phyloP scores from a whole-genome alignment of 2,797 vertebrate species.

The Macropus fuliginosus region DNA sequence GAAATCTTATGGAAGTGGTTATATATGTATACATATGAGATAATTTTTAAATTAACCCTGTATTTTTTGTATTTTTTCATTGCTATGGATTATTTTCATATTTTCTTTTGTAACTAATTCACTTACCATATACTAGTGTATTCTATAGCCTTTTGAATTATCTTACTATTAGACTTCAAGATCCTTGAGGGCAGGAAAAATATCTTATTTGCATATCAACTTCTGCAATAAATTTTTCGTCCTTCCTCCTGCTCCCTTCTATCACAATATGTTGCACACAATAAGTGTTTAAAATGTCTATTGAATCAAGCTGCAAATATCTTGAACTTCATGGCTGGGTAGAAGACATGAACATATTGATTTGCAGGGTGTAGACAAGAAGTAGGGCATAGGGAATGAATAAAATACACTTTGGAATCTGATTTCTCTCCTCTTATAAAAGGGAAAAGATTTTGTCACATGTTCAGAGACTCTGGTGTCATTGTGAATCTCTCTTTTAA shows the following conservation, averaged over 20 bases:
- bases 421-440: too few species aligned
- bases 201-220: background rate
- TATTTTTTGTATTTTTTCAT: too few species aligned
- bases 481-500: background rate
- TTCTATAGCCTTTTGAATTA: background rate
- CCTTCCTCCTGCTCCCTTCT: background rate
- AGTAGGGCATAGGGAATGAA: background rate
- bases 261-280: background rate
- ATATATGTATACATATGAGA: too few species aligned
- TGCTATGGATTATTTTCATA: too few species aligned
- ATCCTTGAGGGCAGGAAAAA: background rate
- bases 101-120: too few species aligned
- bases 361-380: background rate
- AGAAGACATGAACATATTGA: background rate
- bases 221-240: background rate
- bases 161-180: background rate
- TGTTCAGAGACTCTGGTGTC: too few species aligned
- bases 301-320: background rate
- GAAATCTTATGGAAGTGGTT: too few species aligned
- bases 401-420: background rate
- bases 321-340: background rate
- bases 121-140: background rate
- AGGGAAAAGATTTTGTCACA: background rate
- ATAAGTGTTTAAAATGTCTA: background rate
- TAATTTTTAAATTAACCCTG: too few species aligned